These are phyloP conservation scores for Polymixis flavicincta DNA, from an alignment of 2,888 invertebrate genomes.

Conservation along the genomic window DNA sequence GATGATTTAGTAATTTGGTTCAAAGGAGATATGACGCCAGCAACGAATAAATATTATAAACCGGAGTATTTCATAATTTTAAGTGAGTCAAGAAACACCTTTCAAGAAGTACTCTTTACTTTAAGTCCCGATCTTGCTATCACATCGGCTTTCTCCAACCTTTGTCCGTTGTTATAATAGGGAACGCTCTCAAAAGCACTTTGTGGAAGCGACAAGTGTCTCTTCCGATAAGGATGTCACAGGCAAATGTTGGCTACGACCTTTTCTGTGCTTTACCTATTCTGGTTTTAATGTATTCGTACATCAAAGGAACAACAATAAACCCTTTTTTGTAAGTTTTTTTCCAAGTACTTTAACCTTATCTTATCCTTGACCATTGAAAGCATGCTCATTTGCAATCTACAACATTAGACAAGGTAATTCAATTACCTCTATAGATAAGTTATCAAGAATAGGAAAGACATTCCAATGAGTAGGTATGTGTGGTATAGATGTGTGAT, in stretches of 20 bases:
- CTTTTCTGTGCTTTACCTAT: conserved; percentile 25
- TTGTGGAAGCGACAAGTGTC: conserved; percentile 78
- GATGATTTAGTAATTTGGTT: conserved; percentile 25
- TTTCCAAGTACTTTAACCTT: conserved; percentile 23
- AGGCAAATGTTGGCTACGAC: conserved; percentile 47
- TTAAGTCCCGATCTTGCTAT: conserved; percentile 17
- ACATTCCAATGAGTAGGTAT: conserved; percentile 18
- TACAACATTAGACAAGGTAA: conserved; percentile 34
- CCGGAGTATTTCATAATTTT: conserved; percentile 25
- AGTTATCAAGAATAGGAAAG: conserved; percentile 42
- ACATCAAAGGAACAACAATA: conserved; percentile 5
- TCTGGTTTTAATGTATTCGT: background rate
- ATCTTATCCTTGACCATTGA: conserved; percentile 50
- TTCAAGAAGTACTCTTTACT: conserved; percentile 25
- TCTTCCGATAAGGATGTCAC: conserved; percentile 72
- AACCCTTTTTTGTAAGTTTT: conserved; percentile 4
- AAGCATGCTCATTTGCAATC: conserved; percentile 46
- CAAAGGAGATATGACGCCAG: conserved; percentile 18
- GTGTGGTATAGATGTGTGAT: background rate
- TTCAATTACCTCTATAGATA: conserved; percentile 48
- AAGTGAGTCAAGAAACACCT: conserved; percentile 12
- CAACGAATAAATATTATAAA: background rate
- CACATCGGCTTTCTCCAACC: conserved; percentile 54
- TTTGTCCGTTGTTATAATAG: conserved; percentile 78
- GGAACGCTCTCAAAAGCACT: conserved; percentile 76